phyloP scores from a whole-genome alignment of 2,888 invertebrate genomes.

The Andrena flavipes region DNA sequence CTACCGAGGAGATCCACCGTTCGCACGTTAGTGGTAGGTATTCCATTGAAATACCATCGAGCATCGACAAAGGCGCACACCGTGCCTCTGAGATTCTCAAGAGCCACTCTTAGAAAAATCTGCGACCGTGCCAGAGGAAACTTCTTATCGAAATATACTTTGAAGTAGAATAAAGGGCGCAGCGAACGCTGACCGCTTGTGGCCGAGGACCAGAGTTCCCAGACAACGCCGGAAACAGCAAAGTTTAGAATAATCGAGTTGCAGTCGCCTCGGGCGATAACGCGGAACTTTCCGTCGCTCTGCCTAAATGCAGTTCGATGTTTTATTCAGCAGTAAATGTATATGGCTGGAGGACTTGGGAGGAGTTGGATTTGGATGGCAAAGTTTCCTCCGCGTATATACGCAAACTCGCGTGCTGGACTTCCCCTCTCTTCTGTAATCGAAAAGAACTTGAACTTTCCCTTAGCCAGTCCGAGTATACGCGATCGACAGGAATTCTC shows the following conservation, averaged over 20 bases:
- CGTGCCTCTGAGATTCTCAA: no score
- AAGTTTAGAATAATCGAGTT: neutral
- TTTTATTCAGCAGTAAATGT: slow-evolving; percentile 33
- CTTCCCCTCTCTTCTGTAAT: neutral
- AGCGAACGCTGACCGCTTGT: neutral
- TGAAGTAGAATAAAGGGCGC: neutral
- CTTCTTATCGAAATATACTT: neutral
- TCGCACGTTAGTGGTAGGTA: slow-evolving; percentile 88
- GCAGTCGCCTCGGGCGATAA: neutral
- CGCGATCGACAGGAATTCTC: slow-evolving; percentile 1
- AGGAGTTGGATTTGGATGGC: slow-evolving; percentile 35
- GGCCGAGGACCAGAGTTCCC: neutral
- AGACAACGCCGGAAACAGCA: neutral
- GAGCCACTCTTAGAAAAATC: no score
- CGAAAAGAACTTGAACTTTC: slow-evolving; percentile 2
- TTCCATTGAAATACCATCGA: slow-evolving; percentile 5
- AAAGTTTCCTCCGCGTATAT: slow-evolving; percentile 10
- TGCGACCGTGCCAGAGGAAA: neutral
- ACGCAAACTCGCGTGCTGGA: neutral
- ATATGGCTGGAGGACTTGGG: neutral
- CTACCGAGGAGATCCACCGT: slow-evolving; percentile 91
- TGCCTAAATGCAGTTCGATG: slow-evolving; percentile 21
- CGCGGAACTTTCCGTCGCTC: slow-evolving; percentile 3
- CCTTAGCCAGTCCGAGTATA: no score
- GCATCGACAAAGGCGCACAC: neutral